Evolutionary conservation across 1,140 invertebrate species (phyloP).

Genomic region (Sycophaga agraensis): DNA sequence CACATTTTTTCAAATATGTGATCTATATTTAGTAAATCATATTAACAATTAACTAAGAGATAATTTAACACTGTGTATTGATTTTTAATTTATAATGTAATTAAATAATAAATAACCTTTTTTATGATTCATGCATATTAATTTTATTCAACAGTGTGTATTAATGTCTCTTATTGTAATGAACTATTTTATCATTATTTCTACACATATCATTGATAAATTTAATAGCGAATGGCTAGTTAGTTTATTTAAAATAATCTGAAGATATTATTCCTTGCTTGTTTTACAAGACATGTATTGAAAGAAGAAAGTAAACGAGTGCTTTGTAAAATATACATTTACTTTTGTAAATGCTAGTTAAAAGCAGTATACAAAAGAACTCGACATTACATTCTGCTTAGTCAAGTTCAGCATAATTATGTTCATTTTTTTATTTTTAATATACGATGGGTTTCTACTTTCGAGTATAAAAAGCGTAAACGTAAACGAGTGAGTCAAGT

Average conservation of each 20-base stretch:
- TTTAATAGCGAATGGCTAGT: background rate
- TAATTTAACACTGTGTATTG: too few relatives aligned
- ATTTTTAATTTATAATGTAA: too few relatives aligned
- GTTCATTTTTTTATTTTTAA: slow-evolving; percentile 15
- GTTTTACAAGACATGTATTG: background rate
- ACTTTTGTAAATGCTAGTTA: background rate
- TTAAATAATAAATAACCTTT: too few relatives aligned
- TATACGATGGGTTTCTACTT: background rate
- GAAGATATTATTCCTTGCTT: background rate
- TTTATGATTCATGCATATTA: too few relatives aligned
- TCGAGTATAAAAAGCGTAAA: too few relatives aligned
- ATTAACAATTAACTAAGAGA: background rate
- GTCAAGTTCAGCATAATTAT: slow-evolving; percentile 9
- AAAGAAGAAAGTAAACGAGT: background rate
- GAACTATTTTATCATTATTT: slow-evolving; percentile 7
- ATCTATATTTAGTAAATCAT: too few relatives aligned
- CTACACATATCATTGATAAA: background rate
- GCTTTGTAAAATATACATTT: slow-evolving; percentile 12
- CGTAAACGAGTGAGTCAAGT: too few relatives aligned
- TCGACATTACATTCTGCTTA: slow-evolving; percentile 1
- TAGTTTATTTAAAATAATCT: background rate
- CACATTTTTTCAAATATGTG: too few relatives aligned
- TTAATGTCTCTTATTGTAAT: slow-evolving; percentile 5
- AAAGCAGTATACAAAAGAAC: background rate
- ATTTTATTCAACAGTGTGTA: background rate